Evolutionary conservation across 2,113 vertebrate genomes (phyloP).

Genomic region (Struthidea cinerea): DNA sequence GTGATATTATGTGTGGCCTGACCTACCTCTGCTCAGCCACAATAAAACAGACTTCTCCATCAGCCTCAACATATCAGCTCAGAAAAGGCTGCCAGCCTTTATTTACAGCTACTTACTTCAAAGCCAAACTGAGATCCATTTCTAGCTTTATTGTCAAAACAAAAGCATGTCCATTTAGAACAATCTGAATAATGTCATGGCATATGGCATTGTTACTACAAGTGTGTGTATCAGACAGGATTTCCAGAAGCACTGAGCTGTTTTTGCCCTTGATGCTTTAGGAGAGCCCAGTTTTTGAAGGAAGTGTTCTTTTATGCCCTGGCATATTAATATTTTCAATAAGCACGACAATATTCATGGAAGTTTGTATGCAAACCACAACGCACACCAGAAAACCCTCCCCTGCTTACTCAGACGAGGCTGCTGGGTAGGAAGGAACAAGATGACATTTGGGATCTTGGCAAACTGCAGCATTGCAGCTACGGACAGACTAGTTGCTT

Average conservation of each 20-base stretch:
- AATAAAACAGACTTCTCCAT: neutral
- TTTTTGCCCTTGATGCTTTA: neutral
- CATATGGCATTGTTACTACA: accelerated
- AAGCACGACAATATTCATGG: neutral
- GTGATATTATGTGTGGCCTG: accelerated
- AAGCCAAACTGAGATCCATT: neutral
- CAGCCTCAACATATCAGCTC: neutral
- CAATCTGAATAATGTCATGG: neutral
- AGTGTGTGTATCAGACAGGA: neutral
- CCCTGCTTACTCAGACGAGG: neutral
- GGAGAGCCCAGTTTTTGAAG: neutral
- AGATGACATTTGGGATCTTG: neutral
- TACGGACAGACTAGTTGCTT: neutral
- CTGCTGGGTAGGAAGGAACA: neutral
- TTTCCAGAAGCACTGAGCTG: neutral
- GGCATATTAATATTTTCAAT: neutral
- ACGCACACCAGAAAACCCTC: neutral
- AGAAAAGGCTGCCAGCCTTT: neutral
- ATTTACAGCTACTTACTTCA: neutral
- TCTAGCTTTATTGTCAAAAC: neutral
- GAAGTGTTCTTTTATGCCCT: neutral
- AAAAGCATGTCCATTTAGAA: neutral
- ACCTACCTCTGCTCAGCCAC: neutral
- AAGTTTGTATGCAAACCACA: neutral
- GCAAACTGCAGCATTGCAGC: neutral